phyloP scores from a whole-genome alignment of 2,888 invertebrate species.

The Brachyptera risi region DNA sequence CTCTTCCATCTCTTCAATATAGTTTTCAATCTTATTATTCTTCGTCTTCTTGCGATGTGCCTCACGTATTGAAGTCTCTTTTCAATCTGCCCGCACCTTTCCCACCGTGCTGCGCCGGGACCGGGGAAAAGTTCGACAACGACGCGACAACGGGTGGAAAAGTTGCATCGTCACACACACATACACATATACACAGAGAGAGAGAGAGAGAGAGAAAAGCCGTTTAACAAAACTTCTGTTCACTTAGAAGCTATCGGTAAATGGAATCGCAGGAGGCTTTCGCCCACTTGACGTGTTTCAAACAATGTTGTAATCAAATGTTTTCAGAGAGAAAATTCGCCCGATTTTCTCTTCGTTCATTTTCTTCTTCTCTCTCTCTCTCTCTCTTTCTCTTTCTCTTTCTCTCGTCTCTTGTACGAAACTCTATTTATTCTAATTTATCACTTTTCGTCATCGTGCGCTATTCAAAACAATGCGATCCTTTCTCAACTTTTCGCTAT shows the following conservation, averaged over 20 bases:
- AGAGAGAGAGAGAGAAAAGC: constrained; percentile 26
- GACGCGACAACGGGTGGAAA: constrained; percentile 1
- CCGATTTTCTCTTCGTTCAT: constrained; percentile 46
- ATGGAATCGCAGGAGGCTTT: constrained; percentile 30
- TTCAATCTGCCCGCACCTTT: constrained; percentile 21
- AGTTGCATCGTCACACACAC: constrained; percentile 28
- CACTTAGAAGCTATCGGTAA: constrained; percentile 29
- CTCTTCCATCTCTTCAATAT: constrained; percentile 19
- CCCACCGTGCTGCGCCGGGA: not conserved
- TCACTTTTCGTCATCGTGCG: constrained; percentile 32
- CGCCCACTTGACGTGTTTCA: constrained; percentile 25
- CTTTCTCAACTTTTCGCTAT: constrained; percentile 20
- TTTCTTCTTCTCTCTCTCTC: constrained; percentile 37
- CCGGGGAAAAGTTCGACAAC: constrained; percentile 10
- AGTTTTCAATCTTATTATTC: constrained; percentile 16
- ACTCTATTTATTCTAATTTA: constrained; percentile 33
- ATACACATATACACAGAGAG: too few species aligned
- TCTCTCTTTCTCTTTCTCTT: too few species aligned
- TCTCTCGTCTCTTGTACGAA: constrained; percentile 22
- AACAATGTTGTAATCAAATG: constrained; percentile 32
- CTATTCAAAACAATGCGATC: constrained; percentile 23
- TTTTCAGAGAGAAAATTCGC: constrained; percentile 21
- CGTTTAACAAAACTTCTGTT: constrained; percentile 23
- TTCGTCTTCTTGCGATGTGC: not conserved
- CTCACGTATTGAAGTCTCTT: constrained; percentile 9